Evolutionary conservation across 2,888 invertebrate genomes (phyloP).

Genomic region (Agrotis puta): DNA sequence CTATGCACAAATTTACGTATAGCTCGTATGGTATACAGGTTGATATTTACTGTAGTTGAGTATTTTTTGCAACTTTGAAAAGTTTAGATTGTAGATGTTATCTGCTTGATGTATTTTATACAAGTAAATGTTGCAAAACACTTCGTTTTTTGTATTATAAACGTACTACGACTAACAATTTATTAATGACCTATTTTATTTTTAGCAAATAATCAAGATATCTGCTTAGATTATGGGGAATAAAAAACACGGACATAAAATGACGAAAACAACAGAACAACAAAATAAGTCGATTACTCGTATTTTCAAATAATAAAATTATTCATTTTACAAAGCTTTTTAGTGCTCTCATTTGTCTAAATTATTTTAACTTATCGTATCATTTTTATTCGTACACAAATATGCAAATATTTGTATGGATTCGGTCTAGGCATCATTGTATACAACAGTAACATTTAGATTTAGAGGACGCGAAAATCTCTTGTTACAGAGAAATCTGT

Average conservation of each 20-base stretch:
- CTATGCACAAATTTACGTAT: conserved; percentile 39
- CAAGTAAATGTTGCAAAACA: neutral
- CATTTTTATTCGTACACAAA: neutral
- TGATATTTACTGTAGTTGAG: conserved; percentile 13
- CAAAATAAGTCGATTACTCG: too few species aligned
- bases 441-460: conserved; percentile 14
- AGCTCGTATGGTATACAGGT: conserved; percentile 1
- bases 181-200: neutral
- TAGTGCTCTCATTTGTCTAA: too few species aligned
- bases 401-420: conserved; percentile 29
- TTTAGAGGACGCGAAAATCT: conserved; percentile 3
- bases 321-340: too few species aligned
- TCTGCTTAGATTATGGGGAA: neutral
- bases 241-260: too few species aligned
- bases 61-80: conserved; percentile 12
- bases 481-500: conserved; percentile 22
- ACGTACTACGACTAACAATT: too few species aligned
- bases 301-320: too few species aligned
- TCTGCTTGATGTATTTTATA: neutral
- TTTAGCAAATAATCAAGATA: neutral
- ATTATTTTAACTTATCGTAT: neutral
- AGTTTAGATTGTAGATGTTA: neutral
- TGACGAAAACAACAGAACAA: too few species aligned
- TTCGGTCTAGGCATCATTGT: conserved; percentile 23
- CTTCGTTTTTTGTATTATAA: neutral